A percentile compares a stretch with the other conserved stretches of the same genome.
phyloP scores from a whole-genome alignment of 2,113 vertebrate species.

The Calonectris borealis region DNA sequence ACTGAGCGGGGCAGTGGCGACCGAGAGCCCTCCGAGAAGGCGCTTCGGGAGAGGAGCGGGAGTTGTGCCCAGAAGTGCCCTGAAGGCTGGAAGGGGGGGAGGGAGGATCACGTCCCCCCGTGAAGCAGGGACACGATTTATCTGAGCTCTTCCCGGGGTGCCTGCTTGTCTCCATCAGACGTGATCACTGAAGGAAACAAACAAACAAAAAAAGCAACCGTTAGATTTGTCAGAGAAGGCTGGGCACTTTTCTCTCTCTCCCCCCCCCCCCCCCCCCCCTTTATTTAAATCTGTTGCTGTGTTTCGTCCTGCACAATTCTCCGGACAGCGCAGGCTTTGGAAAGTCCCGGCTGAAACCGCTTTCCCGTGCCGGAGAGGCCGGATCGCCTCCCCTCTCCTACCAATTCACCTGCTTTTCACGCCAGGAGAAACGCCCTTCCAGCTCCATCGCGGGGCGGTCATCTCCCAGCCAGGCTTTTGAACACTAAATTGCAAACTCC shows the following conservation, averaged over 20 bases:
- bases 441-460: not conserved
- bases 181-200: not conserved
- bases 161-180: not conserved
- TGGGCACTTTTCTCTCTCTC: not conserved
- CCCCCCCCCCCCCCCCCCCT: accelerated
- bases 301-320: not conserved
- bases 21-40: not conserved
- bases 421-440: not conserved
- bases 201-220: not conserved
- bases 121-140: not conserved
- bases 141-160: not conserved
- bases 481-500: constrained; percentile 29
- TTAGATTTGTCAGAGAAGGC: not conserved
- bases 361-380: constrained; percentile 5
- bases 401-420: constrained; percentile 44
- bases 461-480: not conserved
- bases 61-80: not conserved
- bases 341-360: not conserved
- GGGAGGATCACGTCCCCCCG: not conserved
- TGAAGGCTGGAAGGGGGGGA: not conserved
- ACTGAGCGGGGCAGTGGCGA: not conserved
- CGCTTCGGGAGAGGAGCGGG: not conserved
- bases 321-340: not conserved
- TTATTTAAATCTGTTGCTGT: not conserved
- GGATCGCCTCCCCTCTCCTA: not conserved